phyloP scores from a whole-genome alignment of 1,140 invertebrate species.

The Drosophila malerkotliana region DNA sequence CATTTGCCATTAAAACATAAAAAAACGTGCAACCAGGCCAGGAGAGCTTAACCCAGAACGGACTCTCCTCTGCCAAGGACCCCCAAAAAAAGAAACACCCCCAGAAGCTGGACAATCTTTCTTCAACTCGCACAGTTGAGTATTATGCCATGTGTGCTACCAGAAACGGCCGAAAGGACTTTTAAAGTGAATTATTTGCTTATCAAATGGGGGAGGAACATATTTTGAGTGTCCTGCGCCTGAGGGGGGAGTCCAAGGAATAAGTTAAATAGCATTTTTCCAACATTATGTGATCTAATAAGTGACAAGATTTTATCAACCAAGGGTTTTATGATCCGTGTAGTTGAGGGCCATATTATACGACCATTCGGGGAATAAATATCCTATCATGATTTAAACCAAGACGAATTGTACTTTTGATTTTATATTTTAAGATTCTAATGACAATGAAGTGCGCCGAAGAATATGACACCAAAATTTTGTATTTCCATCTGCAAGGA shows the following conservation, averaged over 20 bases:
- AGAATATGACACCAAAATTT: constrained; percentile 38
- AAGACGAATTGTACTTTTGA: background rate
- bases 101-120: constrained; percentile 41
- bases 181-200: constrained; percentile 53
- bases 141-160: constrained; percentile 48
- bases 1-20: constrained; percentile 76
- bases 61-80: constrained; percentile 8
- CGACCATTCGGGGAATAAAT: background rate
- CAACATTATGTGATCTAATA: constrained; percentile 18
- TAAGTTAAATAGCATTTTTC: constrained; percentile 24
- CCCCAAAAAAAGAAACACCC: constrained; percentile 26
- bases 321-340: background rate
- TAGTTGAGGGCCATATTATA: constrained; percentile 1
- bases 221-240: constrained; percentile 54
- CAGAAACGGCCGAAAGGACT: constrained; percentile 33
- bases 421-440: background rate
- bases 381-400: background rate
- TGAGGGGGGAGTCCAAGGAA: constrained; percentile 1
- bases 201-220: constrained; percentile 43
- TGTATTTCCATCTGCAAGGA: constrained; percentile 13
- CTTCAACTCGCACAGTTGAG: constrained; percentile 19
- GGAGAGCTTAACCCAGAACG: constrained; percentile 37
- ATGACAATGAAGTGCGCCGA: too few species aligned
- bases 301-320: constrained; percentile 28
- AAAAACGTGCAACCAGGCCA: constrained; percentile 44